Percentiles rank a stretch among this genome's conserved stretches.
phyloP scores from a whole-genome alignment of 2,888 invertebrate species.

The Drosophila anomalata region DNA sequence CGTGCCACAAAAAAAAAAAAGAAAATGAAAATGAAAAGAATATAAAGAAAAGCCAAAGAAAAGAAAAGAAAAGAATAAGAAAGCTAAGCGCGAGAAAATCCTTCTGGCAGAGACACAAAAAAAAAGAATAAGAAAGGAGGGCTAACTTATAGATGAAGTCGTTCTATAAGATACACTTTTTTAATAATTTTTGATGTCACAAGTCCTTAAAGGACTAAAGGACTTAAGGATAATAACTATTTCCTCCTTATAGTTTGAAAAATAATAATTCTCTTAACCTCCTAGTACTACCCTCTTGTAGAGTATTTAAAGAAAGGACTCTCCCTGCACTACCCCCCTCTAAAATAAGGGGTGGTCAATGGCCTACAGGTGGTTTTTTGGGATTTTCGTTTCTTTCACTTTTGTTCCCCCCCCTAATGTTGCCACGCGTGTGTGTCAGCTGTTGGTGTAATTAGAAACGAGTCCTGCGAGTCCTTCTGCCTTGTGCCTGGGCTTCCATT shows the following conservation, averaged over 20 bases:
- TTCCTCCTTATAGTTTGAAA: background rate
- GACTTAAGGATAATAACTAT: too few relatives aligned
- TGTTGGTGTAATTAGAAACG: constrained; percentile 36
- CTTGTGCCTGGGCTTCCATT: constrained; percentile 7
- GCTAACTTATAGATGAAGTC: background rate
- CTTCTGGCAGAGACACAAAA: constrained; percentile 42
- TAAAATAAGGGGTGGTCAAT: constrained; percentile 7
- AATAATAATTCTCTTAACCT: background rate
- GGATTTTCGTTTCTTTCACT: background rate
- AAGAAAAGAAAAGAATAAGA: constrained; percentile 53
- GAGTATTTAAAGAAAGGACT: background rate
- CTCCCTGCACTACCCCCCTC: background rate
- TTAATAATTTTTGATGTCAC: too few relatives aligned
- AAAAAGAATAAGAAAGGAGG: background rate
- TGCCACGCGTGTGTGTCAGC: constrained; percentile 20
- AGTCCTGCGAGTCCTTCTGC: background rate
- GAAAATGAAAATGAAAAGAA: constrained; percentile 37
- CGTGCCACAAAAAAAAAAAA: constrained; percentile 40
- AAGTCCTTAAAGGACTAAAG: too few relatives aligned
- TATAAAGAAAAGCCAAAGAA: constrained; percentile 46
- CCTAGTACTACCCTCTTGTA: background rate
- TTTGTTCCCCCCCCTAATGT: background rate
- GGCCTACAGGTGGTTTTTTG: constrained; percentile 38
- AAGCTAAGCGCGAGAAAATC: constrained; percentile 67
- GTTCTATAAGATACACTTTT: background rate